These are phyloP conservation scores for Yasuhikotakia modesta DNA, from an alignment of 2,797 vertebrate genomes.

Conservation along the genomic window DNA sequence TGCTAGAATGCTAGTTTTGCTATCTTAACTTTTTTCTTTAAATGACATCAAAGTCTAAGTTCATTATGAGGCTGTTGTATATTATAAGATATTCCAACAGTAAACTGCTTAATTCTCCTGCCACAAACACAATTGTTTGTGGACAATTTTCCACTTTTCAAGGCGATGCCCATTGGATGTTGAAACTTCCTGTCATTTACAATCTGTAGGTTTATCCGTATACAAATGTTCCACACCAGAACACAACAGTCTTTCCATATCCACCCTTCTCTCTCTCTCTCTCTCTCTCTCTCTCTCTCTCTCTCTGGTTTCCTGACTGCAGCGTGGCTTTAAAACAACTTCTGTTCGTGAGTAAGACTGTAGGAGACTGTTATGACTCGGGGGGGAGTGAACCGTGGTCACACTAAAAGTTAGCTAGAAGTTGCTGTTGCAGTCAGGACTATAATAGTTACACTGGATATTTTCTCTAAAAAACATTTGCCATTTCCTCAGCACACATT, in stretches of 20 bases:
- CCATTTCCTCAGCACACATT: background rate
- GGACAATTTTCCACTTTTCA: background rate
- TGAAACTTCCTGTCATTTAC: slow-evolving; percentile 30
- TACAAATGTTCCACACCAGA: slow-evolving; percentile 43
- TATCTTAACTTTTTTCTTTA: background rate
- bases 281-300: slow-evolving; percentile 20
- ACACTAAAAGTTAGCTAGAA: slow-evolving; percentile 28
- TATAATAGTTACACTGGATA: background rate
- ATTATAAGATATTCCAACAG: background rate
- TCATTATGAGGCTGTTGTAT: background rate
- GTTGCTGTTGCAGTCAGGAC: slow-evolving; percentile 22
- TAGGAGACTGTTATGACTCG: slow-evolving; percentile 28
- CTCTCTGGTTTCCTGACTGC: slow-evolving; percentile 28
- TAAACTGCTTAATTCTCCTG: background rate
- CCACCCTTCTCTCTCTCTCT: background rate
- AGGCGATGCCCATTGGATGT: slow-evolving; percentile 5
- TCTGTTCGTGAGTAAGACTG: background rate
- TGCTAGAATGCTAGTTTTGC: background rate
- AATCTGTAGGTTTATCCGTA: slow-evolving; percentile 27
- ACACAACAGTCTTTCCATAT: slow-evolving; percentile 26
- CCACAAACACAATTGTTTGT: background rate
- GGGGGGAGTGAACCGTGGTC: slow-evolving; percentile 32
- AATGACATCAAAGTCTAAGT: background rate
- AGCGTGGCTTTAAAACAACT: slow-evolving; percentile 42
- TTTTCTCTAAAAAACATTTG: background rate